Evolutionary conservation across 2,797 vertebrate species (phyloP).

Genomic region (Nasua narica): DNA sequence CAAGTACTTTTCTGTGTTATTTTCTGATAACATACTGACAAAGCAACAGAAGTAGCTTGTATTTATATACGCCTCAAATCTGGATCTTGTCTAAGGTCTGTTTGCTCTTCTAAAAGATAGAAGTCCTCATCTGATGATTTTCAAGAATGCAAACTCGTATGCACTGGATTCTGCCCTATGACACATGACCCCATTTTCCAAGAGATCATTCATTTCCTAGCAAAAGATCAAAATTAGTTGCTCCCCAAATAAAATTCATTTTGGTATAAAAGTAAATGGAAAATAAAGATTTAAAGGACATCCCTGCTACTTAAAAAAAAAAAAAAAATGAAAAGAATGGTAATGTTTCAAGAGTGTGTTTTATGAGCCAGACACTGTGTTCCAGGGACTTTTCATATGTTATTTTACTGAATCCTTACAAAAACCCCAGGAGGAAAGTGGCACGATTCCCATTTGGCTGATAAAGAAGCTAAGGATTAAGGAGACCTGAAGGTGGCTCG

Average conservation of each 20-base stretch:
- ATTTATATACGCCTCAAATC: background rate
- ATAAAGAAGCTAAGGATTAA: background rate
- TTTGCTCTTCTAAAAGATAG: background rate
- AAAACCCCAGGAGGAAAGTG: background rate
- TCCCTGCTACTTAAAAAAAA: background rate
- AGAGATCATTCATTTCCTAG: slow-evolving; percentile 28
- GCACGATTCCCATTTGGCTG: background rate
- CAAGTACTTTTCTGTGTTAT: background rate
- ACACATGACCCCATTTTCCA: background rate
- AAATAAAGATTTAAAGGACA: slow-evolving; percentile 3
- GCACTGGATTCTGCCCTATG: background rate
- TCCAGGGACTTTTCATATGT: background rate
- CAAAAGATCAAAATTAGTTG: background rate
- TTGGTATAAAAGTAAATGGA: slow-evolving; percentile 15
- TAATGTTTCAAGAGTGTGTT: background rate
- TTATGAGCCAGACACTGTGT: background rate
- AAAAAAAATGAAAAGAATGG: background rate
- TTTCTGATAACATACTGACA: background rate
- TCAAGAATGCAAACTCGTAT: background rate
- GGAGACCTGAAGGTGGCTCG: background rate
- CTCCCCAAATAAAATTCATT: background rate
- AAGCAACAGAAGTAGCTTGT: background rate
- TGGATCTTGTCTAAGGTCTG: background rate
- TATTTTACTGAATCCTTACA: slow-evolving; percentile 14
- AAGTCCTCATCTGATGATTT: background rate